phyloP scores from a whole-genome alignment of 2,888 invertebrate species.

The Opisthograptis luteolata region DNA sequence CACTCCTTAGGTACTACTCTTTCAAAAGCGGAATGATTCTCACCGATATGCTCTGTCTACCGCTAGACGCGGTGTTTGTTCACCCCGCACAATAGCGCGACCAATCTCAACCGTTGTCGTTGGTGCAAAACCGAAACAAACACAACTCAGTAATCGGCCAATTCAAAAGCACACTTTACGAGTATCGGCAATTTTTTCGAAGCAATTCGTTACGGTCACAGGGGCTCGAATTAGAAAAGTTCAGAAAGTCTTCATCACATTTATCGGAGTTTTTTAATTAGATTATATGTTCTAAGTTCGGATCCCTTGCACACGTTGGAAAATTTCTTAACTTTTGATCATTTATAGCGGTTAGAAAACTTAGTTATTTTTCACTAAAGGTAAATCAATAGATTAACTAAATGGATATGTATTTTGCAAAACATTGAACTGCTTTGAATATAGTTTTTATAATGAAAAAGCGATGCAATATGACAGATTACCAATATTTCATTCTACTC shows the following conservation, averaged over 20 bases:
- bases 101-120: conserved; percentile 40
- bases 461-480: too few species aligned
- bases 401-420: too few species aligned
- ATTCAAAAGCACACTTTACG: conserved; percentile 22
- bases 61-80: conserved; percentile 48
- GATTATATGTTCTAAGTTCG: conserved; percentile 48
- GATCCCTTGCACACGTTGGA: conserved; percentile 51
- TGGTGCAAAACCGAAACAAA: conserved; percentile 37
- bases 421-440: too few species aligned
- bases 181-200: conserved; percentile 25
- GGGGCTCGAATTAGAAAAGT: conserved; percentile 28
- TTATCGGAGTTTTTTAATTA: conserved; percentile 52
- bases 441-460: too few species aligned
- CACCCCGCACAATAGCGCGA: conserved; percentile 49
- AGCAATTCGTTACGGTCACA: conserved; percentile 23
- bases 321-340: conserved; percentile 44
- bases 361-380: too few species aligned
- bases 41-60: conserved; percentile 58
- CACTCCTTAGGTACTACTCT: conserved; percentile 61
- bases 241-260: conserved; percentile 46
- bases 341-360: conserved; percentile 38
- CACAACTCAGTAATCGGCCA: conserved; percentile 18
- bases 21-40: conserved; percentile 67
- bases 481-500: too few species aligned
- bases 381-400: too few species aligned